Base-by-base conservation (phyloP, 92 coral and sea anemone species). In the Plumapathes pennacea region DNA sequence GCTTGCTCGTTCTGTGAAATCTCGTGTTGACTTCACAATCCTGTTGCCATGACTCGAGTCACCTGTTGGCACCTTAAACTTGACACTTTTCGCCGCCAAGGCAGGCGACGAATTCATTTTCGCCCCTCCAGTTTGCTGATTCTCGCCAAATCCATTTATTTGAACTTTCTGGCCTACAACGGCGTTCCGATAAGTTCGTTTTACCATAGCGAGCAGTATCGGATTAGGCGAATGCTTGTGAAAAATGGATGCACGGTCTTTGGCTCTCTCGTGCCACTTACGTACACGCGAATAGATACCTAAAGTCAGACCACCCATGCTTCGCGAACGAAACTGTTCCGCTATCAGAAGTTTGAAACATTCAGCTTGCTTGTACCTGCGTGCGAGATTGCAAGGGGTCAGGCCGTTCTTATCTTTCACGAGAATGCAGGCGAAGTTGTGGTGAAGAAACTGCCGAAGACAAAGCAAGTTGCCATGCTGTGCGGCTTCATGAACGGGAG, bases 181-280 rank as follows among this genome's bases (percentile, higher is more conserved):
- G 2, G 96, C 98, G 22, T 48, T 67, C 50, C 81, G 38, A 17
- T 71, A 68, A 27, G 39, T 76, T 46, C 88, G 54, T 28, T 77
- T 76, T 48, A 73, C 94, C 85, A 88, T 92, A 4, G 86, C 96
- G 19, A 92, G 74, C 18, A 92, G 39, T 5, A 92, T 54, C 15
- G 89, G 79, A 31, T 85, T 85, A 1, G 94, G 81, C 10, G 85
- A 84, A 54, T 92, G 96, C 66, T 92, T 88, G 23, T 80, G 96
- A 24, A 84, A 69, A 12, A 85, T 49, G n/a, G 76, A 42, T 10
- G 98, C 89, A 40, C 98, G 61, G 64, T 79, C 86, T 38, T 80
- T 60, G 4, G 98, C 96, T 27, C 98, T 70, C 33, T 92, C 98
- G 40, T 89, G 84, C 98, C 98, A 92, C 43, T 88, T 92, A 28